A percentile compares a stretch with the other conserved stretches of the same genome.
These are phyloP conservation scores for Verasper variegatus DNA, from an alignment of 2,113 vertebrate species.

Conservation along the genomic window DNA sequence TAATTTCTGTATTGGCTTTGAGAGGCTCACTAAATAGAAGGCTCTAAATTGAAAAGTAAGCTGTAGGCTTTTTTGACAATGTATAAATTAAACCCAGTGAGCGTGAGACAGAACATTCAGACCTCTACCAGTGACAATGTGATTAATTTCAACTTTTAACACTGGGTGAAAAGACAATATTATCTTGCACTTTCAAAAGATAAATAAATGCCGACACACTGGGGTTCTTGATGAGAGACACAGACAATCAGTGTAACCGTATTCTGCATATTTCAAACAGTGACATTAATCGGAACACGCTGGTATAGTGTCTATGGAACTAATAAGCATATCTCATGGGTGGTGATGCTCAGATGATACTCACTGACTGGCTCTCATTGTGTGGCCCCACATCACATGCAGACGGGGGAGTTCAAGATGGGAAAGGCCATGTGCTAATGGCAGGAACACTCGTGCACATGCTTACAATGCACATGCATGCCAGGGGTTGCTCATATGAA, in stretches of 20 bases:
- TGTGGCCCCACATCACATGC: conserved; percentile 45
- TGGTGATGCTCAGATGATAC: conserved; percentile 46
- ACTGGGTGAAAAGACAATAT: not conserved
- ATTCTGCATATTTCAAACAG: not conserved
- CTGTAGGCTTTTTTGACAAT: not conserved
- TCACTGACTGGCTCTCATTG: conserved; percentile 34
- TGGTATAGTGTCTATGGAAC: not conserved
- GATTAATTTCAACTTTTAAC: not conserved
- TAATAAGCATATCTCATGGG: conserved; percentile 14
- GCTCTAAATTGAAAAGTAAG: not conserved
- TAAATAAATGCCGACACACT: not conserved
- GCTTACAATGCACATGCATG: conserved; percentile 33
- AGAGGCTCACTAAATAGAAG: not conserved
- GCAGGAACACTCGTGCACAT: conserved; percentile 20
- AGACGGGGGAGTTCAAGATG: not conserved
- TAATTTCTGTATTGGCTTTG: conserved; percentile 2
- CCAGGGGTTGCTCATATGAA: not conserved
- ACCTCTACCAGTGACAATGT: not conserved
- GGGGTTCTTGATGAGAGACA: too few species aligned
- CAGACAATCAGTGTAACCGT: not conserved
- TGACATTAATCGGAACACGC: not conserved
- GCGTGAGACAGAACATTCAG: not conserved
- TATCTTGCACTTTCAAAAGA: not conserved
- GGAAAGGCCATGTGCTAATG: conserved; percentile 22
- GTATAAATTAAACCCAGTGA: not conserved